A percentile compares a stretch with the other conserved stretches of the same genome.
phyloP scores from a whole-genome alignment of 2,113 vertebrate species.

The Anguilla rostrata region DNA sequence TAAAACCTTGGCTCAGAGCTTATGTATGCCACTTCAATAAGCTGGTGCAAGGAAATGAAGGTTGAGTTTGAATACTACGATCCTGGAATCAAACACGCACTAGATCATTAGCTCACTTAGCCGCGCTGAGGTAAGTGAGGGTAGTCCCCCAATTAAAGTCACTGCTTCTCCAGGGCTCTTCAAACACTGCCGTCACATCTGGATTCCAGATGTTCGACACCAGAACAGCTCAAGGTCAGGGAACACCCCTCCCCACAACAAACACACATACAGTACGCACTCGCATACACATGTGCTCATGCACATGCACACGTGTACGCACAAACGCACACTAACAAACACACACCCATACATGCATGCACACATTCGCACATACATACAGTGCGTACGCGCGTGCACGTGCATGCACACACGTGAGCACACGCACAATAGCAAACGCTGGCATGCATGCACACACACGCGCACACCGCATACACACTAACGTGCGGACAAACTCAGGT shows the following conservation, averaged over 20 bases:
- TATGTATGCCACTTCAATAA: neutral
- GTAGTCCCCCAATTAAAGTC: constrained; percentile 60
- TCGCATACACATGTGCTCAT: constrained; percentile 19
- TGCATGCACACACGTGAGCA: too few species aligned
- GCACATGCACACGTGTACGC: neutral
- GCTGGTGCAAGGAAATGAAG: neutral
- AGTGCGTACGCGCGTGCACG: neutral
- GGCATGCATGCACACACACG: too few species aligned
- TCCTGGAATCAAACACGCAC: constrained; percentile 4
- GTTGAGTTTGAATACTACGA: neutral
- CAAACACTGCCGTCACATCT: constrained; percentile 63
- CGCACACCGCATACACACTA: too few species aligned
- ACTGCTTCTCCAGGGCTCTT: constrained; percentile 65
- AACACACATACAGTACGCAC: neutral
- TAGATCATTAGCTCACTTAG: neutral
- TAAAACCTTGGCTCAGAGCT: neutral
- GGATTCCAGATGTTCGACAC: constrained; percentile 65
- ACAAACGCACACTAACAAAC: neutral
- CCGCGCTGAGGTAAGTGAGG: constrained; percentile 38
- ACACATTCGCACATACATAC: neutral
- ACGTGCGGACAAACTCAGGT: too few species aligned
- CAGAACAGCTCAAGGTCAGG: constrained; percentile 72
- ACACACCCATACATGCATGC: neutral
- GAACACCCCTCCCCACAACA: constrained; percentile 63
- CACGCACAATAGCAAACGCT: too few species aligned